phyloP scores from a whole-genome alignment of 2,797 vertebrate species.

The Echiichthys vipera region DNA sequence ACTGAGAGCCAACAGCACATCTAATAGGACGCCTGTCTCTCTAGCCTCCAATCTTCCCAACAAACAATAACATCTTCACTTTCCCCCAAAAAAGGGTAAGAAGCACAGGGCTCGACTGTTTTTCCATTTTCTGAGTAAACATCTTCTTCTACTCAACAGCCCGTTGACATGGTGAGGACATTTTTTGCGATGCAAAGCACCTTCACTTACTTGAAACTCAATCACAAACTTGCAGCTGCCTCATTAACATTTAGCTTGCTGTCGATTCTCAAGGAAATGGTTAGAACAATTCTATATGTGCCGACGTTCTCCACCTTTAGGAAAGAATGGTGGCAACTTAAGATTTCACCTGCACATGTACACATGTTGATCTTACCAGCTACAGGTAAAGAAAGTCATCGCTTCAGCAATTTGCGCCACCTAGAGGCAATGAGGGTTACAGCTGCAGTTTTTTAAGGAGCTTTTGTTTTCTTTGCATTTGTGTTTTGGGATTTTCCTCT shows the following conservation, averaged over 20 bases:
- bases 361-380: slow-evolving; percentile 1
- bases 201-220: slow-evolving; percentile 10
- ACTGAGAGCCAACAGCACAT: slow-evolving; percentile 65
- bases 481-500: neutral
- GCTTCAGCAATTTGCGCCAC: slow-evolving; percentile 6
- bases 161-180: slow-evolving; percentile 1
- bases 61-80: slow-evolving; percentile 67
- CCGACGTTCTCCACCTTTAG: slow-evolving; percentile 10
- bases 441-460: slow-evolving; percentile 1
- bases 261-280: slow-evolving; percentile 13
- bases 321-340: slow-evolving; percentile 6
- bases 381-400: slow-evolving; percentile 7
- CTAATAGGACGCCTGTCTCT: slow-evolving; percentile 71
- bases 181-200: slow-evolving; percentile 13
- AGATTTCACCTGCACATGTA: slow-evolving; percentile 8
- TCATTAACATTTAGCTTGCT: slow-evolving; percentile 44
- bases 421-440: slow-evolving; percentile 7
- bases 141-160: slow-evolving; percentile 36
- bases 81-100: slow-evolving; percentile 12
- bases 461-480: neutral
- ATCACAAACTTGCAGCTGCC: slow-evolving; percentile 18
- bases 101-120: slow-evolving; percentile 5
- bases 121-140: slow-evolving; percentile 49
- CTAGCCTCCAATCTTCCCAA: slow-evolving; percentile 66
- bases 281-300: slow-evolving; percentile 8